phyloP scores from a whole-genome alignment of 2,888 invertebrate species.

The Yponomeuta plumbellus region DNA sequence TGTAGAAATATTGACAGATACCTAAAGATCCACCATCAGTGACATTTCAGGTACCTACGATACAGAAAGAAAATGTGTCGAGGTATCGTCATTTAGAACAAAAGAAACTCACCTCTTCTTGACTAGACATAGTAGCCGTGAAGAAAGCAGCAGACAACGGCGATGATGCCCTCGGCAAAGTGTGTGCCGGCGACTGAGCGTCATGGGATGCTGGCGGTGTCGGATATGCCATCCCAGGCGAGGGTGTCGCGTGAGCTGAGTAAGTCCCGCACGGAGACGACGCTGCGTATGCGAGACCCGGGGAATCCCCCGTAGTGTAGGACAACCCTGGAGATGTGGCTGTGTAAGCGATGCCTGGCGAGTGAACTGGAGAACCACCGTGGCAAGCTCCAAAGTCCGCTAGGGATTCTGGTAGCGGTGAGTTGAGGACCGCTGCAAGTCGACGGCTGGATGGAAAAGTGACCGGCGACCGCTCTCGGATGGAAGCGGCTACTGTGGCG shows the following conservation, averaged over 20 bases:
- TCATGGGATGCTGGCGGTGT: slow-evolving; percentile 93
- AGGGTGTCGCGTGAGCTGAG: slow-evolving; percentile 60
- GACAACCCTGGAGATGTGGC: slow-evolving; percentile 80
- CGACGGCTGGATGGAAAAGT: slow-evolving; percentile 81
- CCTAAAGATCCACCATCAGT: too few relatives aligned
- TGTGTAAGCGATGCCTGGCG: slow-evolving; percentile 71
- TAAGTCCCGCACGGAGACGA: slow-evolving; percentile 57
- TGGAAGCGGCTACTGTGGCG: slow-evolving; percentile 74
- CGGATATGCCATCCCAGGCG: slow-evolving; percentile 88
- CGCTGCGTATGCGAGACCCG: slow-evolving; percentile 57
- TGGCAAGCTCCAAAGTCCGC: slow-evolving; percentile 91
- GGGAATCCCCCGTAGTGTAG: slow-evolving; percentile 82
- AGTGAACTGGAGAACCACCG: slow-evolving; percentile 64
- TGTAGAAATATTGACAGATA: too few relatives aligned
- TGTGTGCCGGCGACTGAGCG: slow-evolving; percentile 80
- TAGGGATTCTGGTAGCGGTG: slow-evolving; percentile 85
- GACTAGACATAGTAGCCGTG: slow-evolving; percentile 89
- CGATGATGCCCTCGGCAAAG: slow-evolving; percentile 84
- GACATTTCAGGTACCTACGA: too few relatives aligned
- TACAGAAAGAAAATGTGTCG: too few relatives aligned
- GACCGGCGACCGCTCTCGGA: slow-evolving; percentile 76
- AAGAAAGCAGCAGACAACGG: slow-evolving; percentile 90
- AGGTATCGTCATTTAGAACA: background rate
- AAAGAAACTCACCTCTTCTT: slow-evolving; percentile 78
- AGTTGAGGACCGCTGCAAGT: slow-evolving; percentile 85